Evolutionary conservation across 2,797 vertebrate genomes (phyloP).

Genomic region (Cuniculus paca): DNA sequence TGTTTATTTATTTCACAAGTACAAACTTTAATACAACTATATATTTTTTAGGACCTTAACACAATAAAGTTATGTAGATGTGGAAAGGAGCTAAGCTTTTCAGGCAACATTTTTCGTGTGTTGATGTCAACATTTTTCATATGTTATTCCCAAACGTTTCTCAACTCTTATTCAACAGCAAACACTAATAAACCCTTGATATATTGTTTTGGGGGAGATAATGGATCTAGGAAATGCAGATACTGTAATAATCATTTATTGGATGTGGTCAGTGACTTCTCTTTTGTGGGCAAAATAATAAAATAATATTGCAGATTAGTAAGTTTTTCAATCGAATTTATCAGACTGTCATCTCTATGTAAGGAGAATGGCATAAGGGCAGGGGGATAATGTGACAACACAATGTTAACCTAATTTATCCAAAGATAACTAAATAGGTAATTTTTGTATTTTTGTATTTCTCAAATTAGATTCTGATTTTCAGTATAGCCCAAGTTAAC

Average conservation of each 20-base stretch:
- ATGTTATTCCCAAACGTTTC: conserved; percentile 12
- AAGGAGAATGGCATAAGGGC: not conserved
- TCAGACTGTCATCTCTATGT: not conserved
- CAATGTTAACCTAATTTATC: not conserved
- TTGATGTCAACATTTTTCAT: not conserved
- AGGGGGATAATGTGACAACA: not conserved
- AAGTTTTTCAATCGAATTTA: not conserved
- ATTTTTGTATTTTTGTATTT: not conserved
- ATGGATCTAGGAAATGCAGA: not conserved
- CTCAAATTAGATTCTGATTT: not conserved
- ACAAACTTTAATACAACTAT: not conserved
- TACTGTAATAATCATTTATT: not conserved
- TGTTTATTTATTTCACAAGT: not conserved
- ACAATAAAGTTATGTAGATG: not conserved
- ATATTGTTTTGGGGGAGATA: not conserved
- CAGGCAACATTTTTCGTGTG: not conserved
- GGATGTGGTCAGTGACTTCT: not conserved
- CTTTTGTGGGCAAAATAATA: not conserved
- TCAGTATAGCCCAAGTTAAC: not conserved
- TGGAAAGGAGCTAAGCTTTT: not conserved
- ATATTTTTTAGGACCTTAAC: not conserved
- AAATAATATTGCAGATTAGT: not conserved
- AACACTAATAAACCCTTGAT: not conserved
- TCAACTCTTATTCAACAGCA: not conserved
- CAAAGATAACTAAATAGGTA: not conserved